phyloP scores from a whole-genome alignment of 2,113 vertebrate species.

The Dolichotis patagonum region DNA sequence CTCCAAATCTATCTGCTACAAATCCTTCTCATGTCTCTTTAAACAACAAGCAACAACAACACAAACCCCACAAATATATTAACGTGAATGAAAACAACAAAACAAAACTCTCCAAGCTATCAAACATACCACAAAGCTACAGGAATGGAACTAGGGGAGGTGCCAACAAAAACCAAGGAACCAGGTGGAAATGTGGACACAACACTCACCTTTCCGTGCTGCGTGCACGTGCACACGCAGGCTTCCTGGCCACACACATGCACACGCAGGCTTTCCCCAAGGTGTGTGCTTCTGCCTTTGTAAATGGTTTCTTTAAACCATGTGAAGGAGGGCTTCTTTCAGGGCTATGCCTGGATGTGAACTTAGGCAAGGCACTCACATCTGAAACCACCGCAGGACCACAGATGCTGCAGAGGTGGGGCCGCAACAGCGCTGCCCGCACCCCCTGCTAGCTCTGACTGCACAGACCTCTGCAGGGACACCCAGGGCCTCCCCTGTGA shows the following conservation, averaged over 20 bases:
- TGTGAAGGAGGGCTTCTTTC: not conserved
- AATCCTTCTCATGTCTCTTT: not conserved
- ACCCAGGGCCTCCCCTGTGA: not conserved
- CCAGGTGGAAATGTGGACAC: not conserved
- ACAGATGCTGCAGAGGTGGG: fast-evolving
- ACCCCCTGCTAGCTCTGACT: not conserved
- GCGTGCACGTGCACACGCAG: fast-evolving
- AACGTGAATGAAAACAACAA: not conserved
- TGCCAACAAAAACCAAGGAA: not conserved
- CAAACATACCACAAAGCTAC: not conserved
- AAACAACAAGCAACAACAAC: not conserved
- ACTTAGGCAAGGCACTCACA: fast-evolving
- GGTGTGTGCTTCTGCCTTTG: not conserved
- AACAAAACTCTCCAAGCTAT: not conserved
- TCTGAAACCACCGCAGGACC: not conserved
- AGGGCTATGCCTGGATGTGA: not conserved
- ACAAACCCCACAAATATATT: not conserved
- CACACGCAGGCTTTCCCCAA: not conserved
- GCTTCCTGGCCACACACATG: not conserved
- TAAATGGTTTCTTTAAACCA: not conserved
- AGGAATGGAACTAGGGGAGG: not conserved
- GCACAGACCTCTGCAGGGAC: too few relatives aligned
- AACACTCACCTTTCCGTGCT: not conserved
- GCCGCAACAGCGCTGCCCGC: not conserved
- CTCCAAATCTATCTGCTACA: not conserved